Base-by-base conservation (phyloP, 2,113 vertebrate species). In the Ciconia maguari region DNA sequence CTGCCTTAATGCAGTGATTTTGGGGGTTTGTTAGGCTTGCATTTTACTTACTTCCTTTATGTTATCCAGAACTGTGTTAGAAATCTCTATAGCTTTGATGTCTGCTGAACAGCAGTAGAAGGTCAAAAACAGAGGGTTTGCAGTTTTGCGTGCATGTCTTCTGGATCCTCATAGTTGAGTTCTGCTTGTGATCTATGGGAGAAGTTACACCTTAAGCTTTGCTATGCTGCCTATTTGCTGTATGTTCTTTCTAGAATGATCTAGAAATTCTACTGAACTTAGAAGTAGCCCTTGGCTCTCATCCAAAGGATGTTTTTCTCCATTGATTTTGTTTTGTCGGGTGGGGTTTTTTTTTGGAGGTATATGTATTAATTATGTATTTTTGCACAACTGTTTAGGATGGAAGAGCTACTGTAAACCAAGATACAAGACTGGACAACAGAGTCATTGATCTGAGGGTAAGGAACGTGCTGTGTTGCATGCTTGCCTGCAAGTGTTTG, bases 371-470 rank as follows among this genome's bases (percentile, higher is more conserved):
- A 29, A 75, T 60, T 71, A 12, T 66, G 21, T 79, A 18, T 82
- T 65, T 90, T 78, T 89, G 51, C 30, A 34, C 25, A 79, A 92
- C 81, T 87, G 21, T 83, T 94, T 93, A 99, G 99, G 99, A 99
- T 97, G 99, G 99, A 97, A 99, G 99, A 99, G 99, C 99, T 90
- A 99, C 99, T 41, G 99, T 99, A 91, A 99, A 99, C 97, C 99
- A 99, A 94, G 99, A 99, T 98, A 99, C 99, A 93, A 98, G 98
- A 96, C 98, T 99, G 98, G 99, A 99, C 98, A 99, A 99, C 98
- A 98, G 99, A 97, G 98, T 99, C 93, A 99, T 99, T 96, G 99
- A 99, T 96, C 98, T 99, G 94, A 99, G 99, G 98, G 99, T 99
- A 98, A 98, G 99, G 51, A 96, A 92, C 5, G 3, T 57, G 41